Evolutionary conservation across 2,797 vertebrate genomes (phyloP), one percentile per base, ranked within the genome.

Genomic region (Simalia tracyae): DNA sequence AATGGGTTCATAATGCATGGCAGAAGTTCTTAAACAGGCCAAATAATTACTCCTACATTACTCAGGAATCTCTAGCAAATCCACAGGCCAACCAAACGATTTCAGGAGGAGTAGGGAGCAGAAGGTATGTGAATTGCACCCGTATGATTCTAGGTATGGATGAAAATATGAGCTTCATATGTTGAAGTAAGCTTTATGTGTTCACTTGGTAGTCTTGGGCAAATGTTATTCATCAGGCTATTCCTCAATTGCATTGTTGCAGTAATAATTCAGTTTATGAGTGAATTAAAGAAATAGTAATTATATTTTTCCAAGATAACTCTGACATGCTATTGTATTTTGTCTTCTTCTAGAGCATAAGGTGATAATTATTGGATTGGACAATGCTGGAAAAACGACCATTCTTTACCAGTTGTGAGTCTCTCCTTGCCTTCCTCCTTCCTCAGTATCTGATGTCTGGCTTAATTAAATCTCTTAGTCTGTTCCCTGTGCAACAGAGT

Each of bases 401-500:
- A 97, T 98, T 95, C 98, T 98, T 92, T 98, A 98, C 94, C 98
- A 98, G 88, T 98, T 98, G 98, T 98, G 95, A 98, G 98, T 97
- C 90, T 92, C 81, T 61, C 28, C 0, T 1, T 54, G 14, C 91
- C 60, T 84, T 46, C 0, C 3, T 60, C 42, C 64, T 64, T 36
- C 26, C 7, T 72, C 59, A 36, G 17, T 50, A 42, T 85, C 42
- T 4, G 3, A 31, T 61, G 14, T 88, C 56, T 28, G 24, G 24
- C 61, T 89, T 11, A 61, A 54, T n/a, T 46, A 57, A 90, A 11
- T 31, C 28, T 86, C 4, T 59, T 36, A 14, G 2, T 50, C 81
- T 11, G 17, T 31, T 24, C 11, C n/a, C 46, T 54, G 60, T 63
- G 54, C 46, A 56, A 10, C 72, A 46, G 72, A 81, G 36, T 81